Conservation (phyloP, 1,140 invertebrate species). For the Trissolcus basalis region DNA sequence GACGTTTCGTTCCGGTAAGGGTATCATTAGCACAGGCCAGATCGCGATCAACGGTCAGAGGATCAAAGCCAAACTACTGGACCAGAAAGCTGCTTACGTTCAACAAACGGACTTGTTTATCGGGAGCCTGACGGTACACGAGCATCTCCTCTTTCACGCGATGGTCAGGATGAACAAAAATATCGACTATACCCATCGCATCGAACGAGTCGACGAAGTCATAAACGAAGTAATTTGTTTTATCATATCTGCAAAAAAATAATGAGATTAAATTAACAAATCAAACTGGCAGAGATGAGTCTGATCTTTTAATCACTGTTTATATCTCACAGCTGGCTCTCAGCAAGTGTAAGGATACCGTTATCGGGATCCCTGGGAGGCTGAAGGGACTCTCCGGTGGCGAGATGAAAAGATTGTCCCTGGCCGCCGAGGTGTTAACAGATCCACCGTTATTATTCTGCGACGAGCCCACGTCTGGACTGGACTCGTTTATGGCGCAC, state of each 20-base stretch:
- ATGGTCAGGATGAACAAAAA: constrained; percentile 92
- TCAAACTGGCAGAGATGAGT: neutral
- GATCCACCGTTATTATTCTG: constrained; percentile 97
- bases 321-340: constrained; percentile 80
- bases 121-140: constrained; percentile 91
- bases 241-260: neutral
- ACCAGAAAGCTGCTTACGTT: constrained; percentile 92
- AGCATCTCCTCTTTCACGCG: constrained; percentile 94
- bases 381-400: constrained; percentile 96
- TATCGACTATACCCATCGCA: constrained; percentile 85
- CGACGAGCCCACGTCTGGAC: constrained; percentile 95
- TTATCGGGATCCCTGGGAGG: constrained; percentile 90
- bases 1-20: constrained; percentile 84
- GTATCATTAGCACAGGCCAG: constrained; percentile 83
- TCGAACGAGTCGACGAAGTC: constrained; percentile 91
- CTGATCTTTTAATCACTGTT: neutral
- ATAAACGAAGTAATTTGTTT: constrained; percentile 84
- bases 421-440: constrained; percentile 96
- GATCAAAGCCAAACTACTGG: constrained; percentile 81
- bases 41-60: constrained; percentile 84
- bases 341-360: constrained; percentile 89
- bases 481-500: constrained; percentile 91
- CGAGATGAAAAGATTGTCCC: constrained; percentile 95
- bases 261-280: neutral
- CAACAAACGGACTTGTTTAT: constrained; percentile 97